These are phyloP conservation scores for Euclidia mi DNA, from an alignment of 2,888 invertebrate genomes.

Conservation along the genomic window DNA sequence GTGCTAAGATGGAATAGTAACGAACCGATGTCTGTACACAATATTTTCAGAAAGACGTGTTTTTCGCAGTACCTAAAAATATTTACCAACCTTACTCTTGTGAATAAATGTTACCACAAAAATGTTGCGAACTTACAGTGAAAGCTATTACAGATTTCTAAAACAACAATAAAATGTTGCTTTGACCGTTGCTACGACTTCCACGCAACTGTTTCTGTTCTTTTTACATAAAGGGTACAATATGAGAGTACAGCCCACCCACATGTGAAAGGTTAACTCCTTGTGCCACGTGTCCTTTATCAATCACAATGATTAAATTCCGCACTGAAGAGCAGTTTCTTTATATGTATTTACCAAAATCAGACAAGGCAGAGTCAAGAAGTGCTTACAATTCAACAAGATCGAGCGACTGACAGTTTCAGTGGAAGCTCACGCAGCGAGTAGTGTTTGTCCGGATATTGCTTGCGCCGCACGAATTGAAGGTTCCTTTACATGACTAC, in stretches of 20 bases:
- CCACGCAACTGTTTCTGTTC: neutral
- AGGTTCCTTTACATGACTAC: slow-evolving; percentile 60
- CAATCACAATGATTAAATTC: slow-evolving; percentile 52
- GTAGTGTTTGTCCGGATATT: slow-evolving; percentile 76
- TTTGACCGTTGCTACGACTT: neutral
- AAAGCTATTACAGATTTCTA: slow-evolving; percentile 14
- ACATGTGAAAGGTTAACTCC: slow-evolving; percentile 22
- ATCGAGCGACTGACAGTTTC: slow-evolving; percentile 64
- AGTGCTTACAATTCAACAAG: slow-evolving; percentile 58
- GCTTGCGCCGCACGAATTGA: slow-evolving; percentile 51
- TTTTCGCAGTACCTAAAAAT: slow-evolving; percentile 22
- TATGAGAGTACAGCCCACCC: neutral
- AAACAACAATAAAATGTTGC: slow-evolving; percentile 8
- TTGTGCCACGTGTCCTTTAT: slow-evolving; percentile 40
- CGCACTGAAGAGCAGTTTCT: slow-evolving; percentile 33
- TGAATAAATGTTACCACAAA: slow-evolving; percentile 17
- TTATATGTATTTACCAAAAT: slow-evolving; percentile 34
- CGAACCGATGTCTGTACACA: slow-evolving; percentile 21
- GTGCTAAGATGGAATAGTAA: slow-evolving; percentile 24
- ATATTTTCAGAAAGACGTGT: slow-evolving; percentile 22
- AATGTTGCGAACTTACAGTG: slow-evolving; percentile 25
- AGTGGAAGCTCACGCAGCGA: slow-evolving; percentile 69
- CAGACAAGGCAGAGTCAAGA: slow-evolving; percentile 45
- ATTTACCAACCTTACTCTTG: slow-evolving; percentile 21
- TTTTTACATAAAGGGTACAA: slow-evolving; percentile 4